These are phyloP conservation scores for Lophius piscatorius DNA, from an alignment of 2,113 vertebrate species.

Conservation along the genomic window DNA sequence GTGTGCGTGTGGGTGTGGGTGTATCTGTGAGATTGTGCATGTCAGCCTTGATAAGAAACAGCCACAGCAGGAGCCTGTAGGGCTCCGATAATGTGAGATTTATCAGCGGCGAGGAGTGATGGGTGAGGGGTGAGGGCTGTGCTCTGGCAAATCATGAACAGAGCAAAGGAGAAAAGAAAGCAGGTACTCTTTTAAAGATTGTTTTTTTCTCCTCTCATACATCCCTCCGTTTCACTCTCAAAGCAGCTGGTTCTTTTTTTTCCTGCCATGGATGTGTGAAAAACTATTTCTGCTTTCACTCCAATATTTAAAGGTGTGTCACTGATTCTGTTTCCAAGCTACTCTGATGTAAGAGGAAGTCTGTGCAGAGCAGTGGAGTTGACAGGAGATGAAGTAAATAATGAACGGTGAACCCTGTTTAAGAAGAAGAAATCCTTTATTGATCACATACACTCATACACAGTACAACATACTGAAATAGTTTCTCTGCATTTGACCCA, in stretches of 20 bases:
- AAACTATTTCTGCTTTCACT: too few relatives aligned
- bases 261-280: too few relatives aligned
- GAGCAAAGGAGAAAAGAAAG: slow-evolving; percentile 58
- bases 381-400: slow-evolving; percentile 27
- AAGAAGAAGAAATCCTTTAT: too few relatives aligned
- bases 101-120: slow-evolving; percentile 72
- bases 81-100: slow-evolving; percentile 78
- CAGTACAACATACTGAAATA: too few relatives aligned
- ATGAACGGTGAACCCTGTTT: too few relatives aligned
- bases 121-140: slow-evolving; percentile 42
- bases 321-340: slow-evolving; percentile 52
- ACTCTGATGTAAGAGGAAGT: slow-evolving; percentile 36
- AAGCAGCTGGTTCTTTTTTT: too few relatives aligned
- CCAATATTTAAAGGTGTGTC: too few relatives aligned
- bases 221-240: slow-evolving; percentile 16
- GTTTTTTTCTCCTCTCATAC: slow-evolving; percentile 46
- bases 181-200: slow-evolving; percentile 58
- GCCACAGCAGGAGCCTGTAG: slow-evolving; percentile 74
- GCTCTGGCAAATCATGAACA: slow-evolving; percentile 56
- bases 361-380: slow-evolving; percentile 11
- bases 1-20: slow-evolving; percentile 60
- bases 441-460: too few relatives aligned
- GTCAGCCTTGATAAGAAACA: slow-evolving; percentile 77
- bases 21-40: slow-evolving; percentile 80
- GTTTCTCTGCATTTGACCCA: too few relatives aligned